These are phyloP conservation scores for Plagiodera versicolora DNA, from an alignment of 2,888 invertebrate species.

Conservation along the genomic window DNA sequence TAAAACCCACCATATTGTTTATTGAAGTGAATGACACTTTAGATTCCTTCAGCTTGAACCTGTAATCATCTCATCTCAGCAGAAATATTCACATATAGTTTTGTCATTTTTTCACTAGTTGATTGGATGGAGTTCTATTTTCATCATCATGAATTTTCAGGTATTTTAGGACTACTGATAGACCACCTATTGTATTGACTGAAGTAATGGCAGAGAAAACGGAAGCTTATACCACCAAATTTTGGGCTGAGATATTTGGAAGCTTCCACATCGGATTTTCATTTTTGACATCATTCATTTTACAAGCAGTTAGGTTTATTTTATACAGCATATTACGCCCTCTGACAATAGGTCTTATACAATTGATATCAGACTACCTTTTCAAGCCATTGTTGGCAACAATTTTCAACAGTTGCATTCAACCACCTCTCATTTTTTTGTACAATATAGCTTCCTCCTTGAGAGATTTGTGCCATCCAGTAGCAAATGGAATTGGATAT, in stretches of 20 bases:
- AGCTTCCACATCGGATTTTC: slow-evolving; percentile 63
- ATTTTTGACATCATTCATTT: slow-evolving; percentile 63
- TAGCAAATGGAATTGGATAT: slow-evolving; percentile 61
- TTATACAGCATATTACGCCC: slow-evolving; percentile 63
- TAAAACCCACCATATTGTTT: no score
- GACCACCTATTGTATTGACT: slow-evolving; percentile 60
- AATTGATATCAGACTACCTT: slow-evolving; percentile 67
- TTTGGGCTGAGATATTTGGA: slow-evolving; percentile 71
- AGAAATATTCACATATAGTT: no score
- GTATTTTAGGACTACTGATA: slow-evolving; percentile 66
- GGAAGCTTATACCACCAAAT: slow-evolving; percentile 61
- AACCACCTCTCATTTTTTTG: slow-evolving; percentile 67
- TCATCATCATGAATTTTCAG: slow-evolving; percentile 51
- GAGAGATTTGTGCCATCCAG: slow-evolving; percentile 64
- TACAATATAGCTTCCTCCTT: slow-evolving; percentile 65
- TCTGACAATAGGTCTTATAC: slow-evolving; percentile 62
- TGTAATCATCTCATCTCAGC: no score
- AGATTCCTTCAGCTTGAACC: no score
- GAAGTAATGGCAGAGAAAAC: slow-evolving; percentile 63
- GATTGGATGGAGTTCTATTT: background rate
- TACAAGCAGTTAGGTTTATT: slow-evolving; percentile 63
- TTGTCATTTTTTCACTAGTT: no score
- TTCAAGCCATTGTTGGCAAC: slow-evolving; percentile 67
- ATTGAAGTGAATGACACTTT: no score
- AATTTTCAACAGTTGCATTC: slow-evolving; percentile 66